A percentile compares a stretch with the other conserved stretches of the same genome.
Evolutionary conservation across 2,113 vertebrate species (phyloP).

Genomic region (Paracanthobrama guichenoti): DNA sequence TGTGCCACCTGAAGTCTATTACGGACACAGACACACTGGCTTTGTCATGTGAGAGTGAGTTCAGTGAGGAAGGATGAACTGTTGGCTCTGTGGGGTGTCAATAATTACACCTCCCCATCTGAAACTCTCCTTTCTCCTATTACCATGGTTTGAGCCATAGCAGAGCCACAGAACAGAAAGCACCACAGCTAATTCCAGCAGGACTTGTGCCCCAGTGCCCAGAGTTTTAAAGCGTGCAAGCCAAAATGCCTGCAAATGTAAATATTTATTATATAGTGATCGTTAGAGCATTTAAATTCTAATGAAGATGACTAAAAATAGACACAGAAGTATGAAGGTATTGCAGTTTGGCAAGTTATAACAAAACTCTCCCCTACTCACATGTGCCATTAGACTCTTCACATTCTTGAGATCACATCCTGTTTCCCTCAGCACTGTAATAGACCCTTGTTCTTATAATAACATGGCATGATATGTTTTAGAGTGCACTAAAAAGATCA

Average conservation of each 20-base stretch:
- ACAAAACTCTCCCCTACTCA: slow-evolving; percentile 37
- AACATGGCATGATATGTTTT: slow-evolving; percentile 35
- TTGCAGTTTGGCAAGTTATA: slow-evolving; percentile 43
- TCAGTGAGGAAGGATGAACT: slow-evolving; percentile 40
- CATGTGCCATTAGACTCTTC: slow-evolving; percentile 36
- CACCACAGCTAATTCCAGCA: slow-evolving; percentile 28
- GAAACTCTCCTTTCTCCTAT: slow-evolving; percentile 54
- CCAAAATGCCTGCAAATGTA: not conserved
- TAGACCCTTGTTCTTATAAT: slow-evolving; percentile 40
- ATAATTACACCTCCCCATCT: slow-evolving; percentile 63
- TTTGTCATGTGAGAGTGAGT: slow-evolving; percentile 38
- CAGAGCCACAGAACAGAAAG: slow-evolving; percentile 42
- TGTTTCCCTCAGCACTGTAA: slow-evolving; percentile 44
- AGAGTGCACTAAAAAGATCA: not conserved
- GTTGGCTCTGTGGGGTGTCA: slow-evolving; percentile 57
- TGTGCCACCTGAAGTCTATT: not conserved
- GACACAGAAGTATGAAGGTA: slow-evolving; percentile 7
- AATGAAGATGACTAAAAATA: not conserved
- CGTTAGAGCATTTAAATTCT: not conserved
- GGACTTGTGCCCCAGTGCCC: not conserved
- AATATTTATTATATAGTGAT: not conserved
- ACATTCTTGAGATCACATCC: slow-evolving; percentile 46
- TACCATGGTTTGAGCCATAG: slow-evolving; percentile 45
- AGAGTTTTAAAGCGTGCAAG: not conserved
- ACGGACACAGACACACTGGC: not conserved